Conservation (phyloP, 2,113 vertebrate species). For the Panthera tigris region DNA sequence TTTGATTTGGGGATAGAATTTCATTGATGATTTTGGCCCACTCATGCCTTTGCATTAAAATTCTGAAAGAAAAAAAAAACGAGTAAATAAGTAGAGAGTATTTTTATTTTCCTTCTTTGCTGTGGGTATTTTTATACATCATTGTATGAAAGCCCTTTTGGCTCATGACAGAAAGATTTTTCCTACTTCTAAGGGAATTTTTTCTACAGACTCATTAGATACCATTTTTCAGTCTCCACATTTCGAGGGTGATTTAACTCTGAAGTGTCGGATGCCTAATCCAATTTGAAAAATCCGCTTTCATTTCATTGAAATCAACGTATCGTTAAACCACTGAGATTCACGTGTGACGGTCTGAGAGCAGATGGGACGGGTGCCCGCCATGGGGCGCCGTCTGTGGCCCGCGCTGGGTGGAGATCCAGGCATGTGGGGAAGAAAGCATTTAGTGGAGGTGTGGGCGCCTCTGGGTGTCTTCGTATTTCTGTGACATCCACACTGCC, state of each 20-base stretch:
- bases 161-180: constrained; percentile 60
- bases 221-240: constrained; percentile 65
- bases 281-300: constrained; percentile 71
- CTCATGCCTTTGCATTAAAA: background rate
- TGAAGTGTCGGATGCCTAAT: constrained; percentile 68
- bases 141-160: background rate
- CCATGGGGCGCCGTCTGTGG: fast-evolving
- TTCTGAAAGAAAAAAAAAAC: constrained; percentile 6
- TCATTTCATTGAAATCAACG: constrained; percentile 50
- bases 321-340: background rate
- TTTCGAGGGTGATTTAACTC: constrained; percentile 76
- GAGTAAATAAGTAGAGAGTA: background rate
- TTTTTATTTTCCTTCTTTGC: background rate
- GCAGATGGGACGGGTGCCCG: fast-evolving
- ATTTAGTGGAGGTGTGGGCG: background rate
- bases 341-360: background rate
- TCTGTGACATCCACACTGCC: background rate
- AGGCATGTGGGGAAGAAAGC: no score
- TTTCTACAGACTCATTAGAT: constrained; percentile 72
- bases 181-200: constrained; percentile 72
- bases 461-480: background rate
- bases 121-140: background rate
- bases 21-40: background rate
- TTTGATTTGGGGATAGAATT: constrained; percentile 25
- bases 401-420: fast-evolving